Conservation (phyloP, 2,113 vertebrate species). For the Mirounga angustirostris region DNA sequence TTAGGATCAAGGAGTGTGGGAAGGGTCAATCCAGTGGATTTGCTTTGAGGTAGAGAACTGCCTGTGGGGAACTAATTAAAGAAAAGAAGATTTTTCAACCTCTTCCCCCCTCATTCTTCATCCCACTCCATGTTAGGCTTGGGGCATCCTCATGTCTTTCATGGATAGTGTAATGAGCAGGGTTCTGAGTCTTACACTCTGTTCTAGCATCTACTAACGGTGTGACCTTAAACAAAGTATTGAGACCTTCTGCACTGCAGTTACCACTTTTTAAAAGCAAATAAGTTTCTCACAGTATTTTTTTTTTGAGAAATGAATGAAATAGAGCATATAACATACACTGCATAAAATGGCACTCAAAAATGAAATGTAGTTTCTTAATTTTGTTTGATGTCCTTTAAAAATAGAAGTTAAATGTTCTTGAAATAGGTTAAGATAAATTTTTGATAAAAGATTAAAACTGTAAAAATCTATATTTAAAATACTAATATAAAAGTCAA, state of each 20-base stretch:
- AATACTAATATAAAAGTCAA: background rate
- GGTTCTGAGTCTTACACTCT: background rate
- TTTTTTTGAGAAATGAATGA: background rate
- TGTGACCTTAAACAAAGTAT: background rate
- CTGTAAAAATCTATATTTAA: background rate
- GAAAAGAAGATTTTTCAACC: background rate
- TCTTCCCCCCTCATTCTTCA: background rate
- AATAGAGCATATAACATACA: background rate
- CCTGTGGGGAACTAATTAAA: constrained; percentile 64
- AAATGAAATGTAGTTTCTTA: background rate
- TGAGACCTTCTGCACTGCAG: background rate
- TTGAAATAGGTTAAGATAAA: background rate
- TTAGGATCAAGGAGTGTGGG: background rate
- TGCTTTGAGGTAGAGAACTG: constrained; percentile 52
- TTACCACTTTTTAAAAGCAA: background rate
- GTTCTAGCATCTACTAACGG: background rate
- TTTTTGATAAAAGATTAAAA: background rate
- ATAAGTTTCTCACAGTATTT: background rate
- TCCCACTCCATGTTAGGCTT: background rate
- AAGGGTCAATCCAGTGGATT: constrained; percentile 47
- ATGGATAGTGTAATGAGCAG: background rate
- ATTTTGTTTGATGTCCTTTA: constrained; percentile 22
- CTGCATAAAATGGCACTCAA: background rate
- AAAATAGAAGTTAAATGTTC: background rate
- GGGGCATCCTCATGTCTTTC: background rate